phyloP scores from a whole-genome alignment of 2,797 vertebrate genomes.

The Champsocephalus gunnari region DNA sequence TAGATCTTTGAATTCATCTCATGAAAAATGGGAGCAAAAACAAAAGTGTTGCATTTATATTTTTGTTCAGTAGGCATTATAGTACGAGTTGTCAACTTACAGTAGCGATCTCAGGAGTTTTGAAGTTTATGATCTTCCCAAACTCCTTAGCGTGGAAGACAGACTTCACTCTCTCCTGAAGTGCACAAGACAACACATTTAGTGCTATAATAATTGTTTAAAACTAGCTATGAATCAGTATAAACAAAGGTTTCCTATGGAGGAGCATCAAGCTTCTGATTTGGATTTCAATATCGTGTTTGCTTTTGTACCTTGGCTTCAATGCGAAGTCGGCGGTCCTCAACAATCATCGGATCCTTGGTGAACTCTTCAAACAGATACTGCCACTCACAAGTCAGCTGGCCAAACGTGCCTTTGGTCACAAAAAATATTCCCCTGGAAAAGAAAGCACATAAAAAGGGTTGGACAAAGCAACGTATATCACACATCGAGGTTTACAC shows the following conservation, averaged over 20 bases:
- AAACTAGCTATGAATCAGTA: not conserved
- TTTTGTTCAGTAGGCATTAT: not conserved
- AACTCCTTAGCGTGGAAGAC: conserved; percentile 99
- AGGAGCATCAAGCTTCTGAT: not conserved
- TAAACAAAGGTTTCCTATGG: not conserved
- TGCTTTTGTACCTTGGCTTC: conserved; percentile 91
- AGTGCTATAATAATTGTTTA: not conserved
- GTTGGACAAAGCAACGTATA: not conserved
- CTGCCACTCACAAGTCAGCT: conserved; percentile 97
- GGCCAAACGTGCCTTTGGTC: conserved; percentile 96
- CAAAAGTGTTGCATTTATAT: no score
- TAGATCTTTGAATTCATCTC: no score
- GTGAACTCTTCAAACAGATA: conserved; percentile 98
- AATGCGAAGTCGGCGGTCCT: conserved; percentile 91
- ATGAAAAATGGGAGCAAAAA: no score
- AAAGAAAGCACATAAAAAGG: not conserved
- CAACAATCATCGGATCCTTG: conserved; percentile 94
- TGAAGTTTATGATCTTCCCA: conserved; percentile 99
- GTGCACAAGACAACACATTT: conserved; percentile 2
- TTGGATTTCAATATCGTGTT: not conserved
- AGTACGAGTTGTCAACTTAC: conserved; percentile 76
- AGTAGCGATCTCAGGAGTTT: conserved; percentile 91
- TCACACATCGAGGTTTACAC: not conserved
- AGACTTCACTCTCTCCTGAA: conserved; percentile 95
- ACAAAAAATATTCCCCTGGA: conserved; percentile 95